Base-by-base conservation (phyloP, 1,140 invertebrate genomes). In the Drosophila oshimai region DNA sequence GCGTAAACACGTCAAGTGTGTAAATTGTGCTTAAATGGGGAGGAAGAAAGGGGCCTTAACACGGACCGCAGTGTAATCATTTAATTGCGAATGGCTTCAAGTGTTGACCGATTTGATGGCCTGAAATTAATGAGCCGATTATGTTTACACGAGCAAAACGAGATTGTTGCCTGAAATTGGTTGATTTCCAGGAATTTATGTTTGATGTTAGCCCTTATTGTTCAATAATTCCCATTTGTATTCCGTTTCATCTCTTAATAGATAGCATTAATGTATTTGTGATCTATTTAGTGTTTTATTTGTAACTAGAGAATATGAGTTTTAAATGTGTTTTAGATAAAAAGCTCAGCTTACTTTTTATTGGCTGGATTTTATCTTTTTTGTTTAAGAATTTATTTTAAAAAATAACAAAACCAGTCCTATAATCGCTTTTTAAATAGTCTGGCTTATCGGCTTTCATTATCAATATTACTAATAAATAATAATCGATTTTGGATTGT, bases 11-110 rank as follows among this genome's bases (percentile, higher is more conserved):
- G 61, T 60, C 37, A 37, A 74, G 53, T 17, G 46, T 33, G 46
- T 47, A 28, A 37, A 55, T 34, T 26, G 24, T 22, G 13, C 34
- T 22, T 29, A 33, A 34, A 28, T 44, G 22, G 31, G n/a, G 18
- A 26, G 10, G n/a, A 5, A 17, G 49, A 31, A n/a, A 12, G 36
- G 29, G 53, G 41, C 26, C 7, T 15, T 7, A 10, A 26, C 3
- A 47, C 55, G 24, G 61, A 37, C 61, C 33, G 13, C 31, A n/a
- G 33, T 18, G 45, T 70, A 72, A 51, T 26, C 69, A 73, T 73
- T 73, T 73, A 73, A 73, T 73, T 73, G 70, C 70, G 36, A 73
- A 47, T 64, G 68, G 58, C 67, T 57, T 70, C 34, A 70, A 70
- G 67, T 41, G 67, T 12, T 37, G 54, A 31, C 7, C 53, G 31